Base-by-base conservation (phyloP, 2,888 invertebrate species). In the Tanypteryx hageni region DNA sequence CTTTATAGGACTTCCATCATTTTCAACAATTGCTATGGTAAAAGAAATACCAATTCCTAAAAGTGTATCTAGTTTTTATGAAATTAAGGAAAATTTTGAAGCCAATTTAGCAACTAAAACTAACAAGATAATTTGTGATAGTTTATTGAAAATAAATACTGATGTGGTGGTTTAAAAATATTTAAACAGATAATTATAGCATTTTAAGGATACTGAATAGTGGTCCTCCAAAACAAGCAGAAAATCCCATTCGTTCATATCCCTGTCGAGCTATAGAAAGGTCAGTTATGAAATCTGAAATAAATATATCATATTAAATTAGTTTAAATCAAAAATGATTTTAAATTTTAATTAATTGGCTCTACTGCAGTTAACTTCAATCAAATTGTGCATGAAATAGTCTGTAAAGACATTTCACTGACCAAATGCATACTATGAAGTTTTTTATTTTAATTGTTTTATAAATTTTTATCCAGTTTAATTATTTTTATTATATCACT, bases 221-320 rank as follows among this genome's bases (percentile, higher is more conserved):
- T 1, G 97, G 97, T 10, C 97, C 97, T 27, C 97, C 97, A 94
- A 96, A 96, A 93, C 97, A 97, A 0, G 97, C 97, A 0, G 97
- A 96, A 94, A 96, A 96, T 0, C 96, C 97, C 96, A 97, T 97
- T 92, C 96, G 95, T 0, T 97, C 96, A 94, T 96, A 96, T 2
- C 97, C 97, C 93, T 96, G 96, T 92, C 95, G 95, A 0, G 97
- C 97, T 93, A 97, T 95, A 10, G 96, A 94, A 0, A 96, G 94
- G 94, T 97, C 96, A 1, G 97, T 95, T 93, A 97, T 95, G 92
- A 96, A 94, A 95, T 97, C 96, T 96, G 94, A 57, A 94, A 94
- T 89, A 11, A 76, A 76, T 5, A 18, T 4, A 22, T 22, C 5
- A 61, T 16, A 61, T 16, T 61, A 13, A 16, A 18, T 61, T 61